phyloP scores from a whole-genome alignment of 2,888 invertebrate genomes.

The Acleris laterana region DNA sequence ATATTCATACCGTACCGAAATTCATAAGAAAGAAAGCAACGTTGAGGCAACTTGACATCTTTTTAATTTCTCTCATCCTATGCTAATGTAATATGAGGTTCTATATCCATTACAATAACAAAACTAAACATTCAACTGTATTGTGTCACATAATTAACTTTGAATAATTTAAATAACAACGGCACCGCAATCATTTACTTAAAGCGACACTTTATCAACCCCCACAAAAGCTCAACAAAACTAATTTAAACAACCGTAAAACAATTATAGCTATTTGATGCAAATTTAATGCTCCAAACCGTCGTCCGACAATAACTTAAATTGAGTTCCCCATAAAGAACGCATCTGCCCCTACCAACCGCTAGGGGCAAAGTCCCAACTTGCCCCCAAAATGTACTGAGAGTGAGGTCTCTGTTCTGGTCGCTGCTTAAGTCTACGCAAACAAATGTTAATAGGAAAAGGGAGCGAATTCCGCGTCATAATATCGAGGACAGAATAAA shows the following conservation, averaged over 20 bases:
- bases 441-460: constrained; percentile 75
- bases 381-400: constrained; percentile 43
- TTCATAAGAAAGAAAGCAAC: no score
- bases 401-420: constrained; percentile 56
- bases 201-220: constrained; percentile 16
- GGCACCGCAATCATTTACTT: constrained; percentile 22
- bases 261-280: constrained; percentile 76
- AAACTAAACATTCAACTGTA: background rate
- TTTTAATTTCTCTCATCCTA: no score
- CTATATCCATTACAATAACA: background rate
- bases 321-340: constrained; percentile 51
- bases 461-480: constrained; percentile 57
- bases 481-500: constrained; percentile 74
- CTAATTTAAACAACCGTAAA: constrained; percentile 56
- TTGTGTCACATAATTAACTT: constrained; percentile 1
- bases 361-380: constrained; percentile 54
- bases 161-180: background rate
- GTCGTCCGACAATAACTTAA: constrained; percentile 54
- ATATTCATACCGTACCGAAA: no score
- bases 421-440: constrained; percentile 62
- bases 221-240: constrained; percentile 39
- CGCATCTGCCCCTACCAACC: constrained; percentile 59
- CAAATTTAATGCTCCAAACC: constrained; percentile 70
- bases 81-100: no score
- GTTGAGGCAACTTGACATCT: no score